These are phyloP conservation scores for Drosophila fulvimacula DNA, from an alignment of 2,888 invertebrate species.

Conservation along the genomic window DNA sequence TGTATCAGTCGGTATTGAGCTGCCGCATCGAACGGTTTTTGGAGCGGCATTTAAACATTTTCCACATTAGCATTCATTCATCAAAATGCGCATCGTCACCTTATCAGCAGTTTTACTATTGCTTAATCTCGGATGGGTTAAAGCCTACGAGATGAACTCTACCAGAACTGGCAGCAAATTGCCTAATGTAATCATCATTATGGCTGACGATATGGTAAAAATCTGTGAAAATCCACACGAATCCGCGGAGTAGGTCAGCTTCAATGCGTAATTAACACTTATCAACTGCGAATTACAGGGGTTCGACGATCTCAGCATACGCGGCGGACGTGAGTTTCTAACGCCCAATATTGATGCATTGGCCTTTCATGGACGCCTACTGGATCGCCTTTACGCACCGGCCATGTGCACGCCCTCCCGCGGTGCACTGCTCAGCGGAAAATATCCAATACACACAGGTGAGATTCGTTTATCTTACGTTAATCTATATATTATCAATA, in stretches of 20 bases:
- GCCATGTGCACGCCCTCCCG: slow-evolving; percentile 95
- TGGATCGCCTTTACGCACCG: slow-evolving; percentile 92
- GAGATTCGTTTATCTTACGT: neutral
- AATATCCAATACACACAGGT: slow-evolving; percentile 93
- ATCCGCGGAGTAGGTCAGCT: slow-evolving; percentile 1
- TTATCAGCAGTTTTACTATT: slow-evolving; percentile 70
- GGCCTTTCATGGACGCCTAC: slow-evolving; percentile 92
- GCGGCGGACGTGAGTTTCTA: slow-evolving; percentile 93
- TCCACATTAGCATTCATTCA: slow-evolving; percentile 9
- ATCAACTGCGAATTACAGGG: slow-evolving; percentile 87
- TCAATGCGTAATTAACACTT: neutral
- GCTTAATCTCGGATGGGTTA: slow-evolving; percentile 39
- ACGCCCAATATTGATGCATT: slow-evolving; percentile 96
- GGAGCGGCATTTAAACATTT: slow-evolving; percentile 26
- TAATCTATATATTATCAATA: neutral
- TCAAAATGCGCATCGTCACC: slow-evolving; percentile 48
- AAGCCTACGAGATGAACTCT: slow-evolving; percentile 28
- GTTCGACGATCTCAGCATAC: slow-evolving; percentile 96
- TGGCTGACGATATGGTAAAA: slow-evolving; percentile 94
- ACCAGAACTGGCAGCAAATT: slow-evolving; percentile 25
- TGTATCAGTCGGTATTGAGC: slow-evolving; percentile 49
- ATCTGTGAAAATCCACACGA: slow-evolving; percentile 54
- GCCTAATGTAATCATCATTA: slow-evolving; percentile 90
- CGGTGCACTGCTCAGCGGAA: slow-evolving; percentile 92
- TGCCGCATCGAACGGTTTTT: slow-evolving; percentile 40